phyloP scores from a whole-genome alignment of 2,888 invertebrate genomes.

The Nipponacmea schrenckii region DNA sequence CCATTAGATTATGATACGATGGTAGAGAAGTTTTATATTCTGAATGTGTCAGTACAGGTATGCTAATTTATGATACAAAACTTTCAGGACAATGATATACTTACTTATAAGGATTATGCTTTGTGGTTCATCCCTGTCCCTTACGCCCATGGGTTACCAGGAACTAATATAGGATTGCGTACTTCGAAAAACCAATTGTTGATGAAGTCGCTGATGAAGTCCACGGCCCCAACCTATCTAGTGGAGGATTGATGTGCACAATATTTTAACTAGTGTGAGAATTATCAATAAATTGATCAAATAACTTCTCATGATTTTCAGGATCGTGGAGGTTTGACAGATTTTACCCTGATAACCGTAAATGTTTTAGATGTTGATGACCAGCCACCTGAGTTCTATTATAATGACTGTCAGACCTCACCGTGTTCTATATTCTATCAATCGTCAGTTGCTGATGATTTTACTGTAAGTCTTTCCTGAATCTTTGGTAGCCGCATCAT shows the following conservation, averaged over 20 bases:
- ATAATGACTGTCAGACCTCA: slow-evolving; percentile 16
- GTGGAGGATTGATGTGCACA: too few species aligned
- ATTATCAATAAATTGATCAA: too few species aligned
- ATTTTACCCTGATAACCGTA: slow-evolving; percentile 22
- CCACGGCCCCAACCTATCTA: too few species aligned
- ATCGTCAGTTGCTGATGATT: slow-evolving; percentile 10
- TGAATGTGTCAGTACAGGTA: slow-evolving; percentile 21
- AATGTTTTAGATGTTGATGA: slow-evolving; percentile 29
- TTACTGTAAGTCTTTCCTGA: slow-evolving; percentile 10
- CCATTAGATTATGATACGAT: slow-evolving; percentile 20
- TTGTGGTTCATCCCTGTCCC: too few species aligned
- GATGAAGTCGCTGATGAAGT: too few species aligned
- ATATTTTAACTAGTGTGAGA: too few species aligned
- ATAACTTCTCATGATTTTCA: too few species aligned
- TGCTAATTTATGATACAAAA: neutral
- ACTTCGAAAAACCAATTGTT: too few species aligned
- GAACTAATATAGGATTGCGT: too few species aligned
- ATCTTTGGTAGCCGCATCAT: neutral
- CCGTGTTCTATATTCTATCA: slow-evolving; percentile 24
- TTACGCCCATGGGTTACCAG: too few species aligned
- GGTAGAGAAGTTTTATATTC: slow-evolving; percentile 4
- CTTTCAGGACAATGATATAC: too few species aligned
- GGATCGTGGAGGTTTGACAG: slow-evolving; percentile 22
- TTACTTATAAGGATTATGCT: too few species aligned
- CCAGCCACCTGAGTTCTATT: slow-evolving; percentile 24